Base-by-base conservation (phyloP, 2,888 invertebrate genomes). In the Teleiodes luculella region DNA sequence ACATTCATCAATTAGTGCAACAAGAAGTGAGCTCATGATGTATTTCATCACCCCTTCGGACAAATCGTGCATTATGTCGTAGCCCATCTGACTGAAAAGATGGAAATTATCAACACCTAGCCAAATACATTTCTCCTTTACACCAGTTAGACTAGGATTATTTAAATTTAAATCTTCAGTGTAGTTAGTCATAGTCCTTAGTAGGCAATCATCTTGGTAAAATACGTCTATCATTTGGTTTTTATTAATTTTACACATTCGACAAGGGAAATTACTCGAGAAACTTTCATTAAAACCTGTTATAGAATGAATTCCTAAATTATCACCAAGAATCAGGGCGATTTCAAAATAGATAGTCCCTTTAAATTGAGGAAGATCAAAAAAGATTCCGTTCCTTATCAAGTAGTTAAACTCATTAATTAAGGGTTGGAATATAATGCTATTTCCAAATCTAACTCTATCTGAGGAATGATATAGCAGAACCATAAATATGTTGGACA, bases 51-150 rank as follows among this genome's bases (percentile, higher is more conserved):
- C 55, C 2, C 68, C 64, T 52, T 67, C 64, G 16, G 63, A 52
- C 31, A 66, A 35, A 28, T 67, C 64, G 45, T 66, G 68, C 61
- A 66, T 63, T 8, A 69, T 50, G 37, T 69, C 67, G 5, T 60
- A 60, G n/a, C 60, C 60, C n/a, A 56, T 47, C 49, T 64, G 62
- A 18, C 62, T 51, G 20, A 63, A 57, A 28, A 57, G 59, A 57
- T 65, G 55, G 53, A 65, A 67, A 49, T 54, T 52, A 5, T 55
- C 24, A 10, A 65, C 46, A 1, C 47, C 18, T 28, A 61, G 54
- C 55, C 59, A 66, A n/a, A 64, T 55, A 46, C 63, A 66, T 55
- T 57, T 49, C 16, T 57, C 52, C 52, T 62, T 61, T 1, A 65
- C 52, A 1, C 65, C 63, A 7, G 64, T 63, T 14, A 46, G 36